Base-by-base conservation (phyloP, 2,797 vertebrate species). In the Myotis daubentonii region DNA sequence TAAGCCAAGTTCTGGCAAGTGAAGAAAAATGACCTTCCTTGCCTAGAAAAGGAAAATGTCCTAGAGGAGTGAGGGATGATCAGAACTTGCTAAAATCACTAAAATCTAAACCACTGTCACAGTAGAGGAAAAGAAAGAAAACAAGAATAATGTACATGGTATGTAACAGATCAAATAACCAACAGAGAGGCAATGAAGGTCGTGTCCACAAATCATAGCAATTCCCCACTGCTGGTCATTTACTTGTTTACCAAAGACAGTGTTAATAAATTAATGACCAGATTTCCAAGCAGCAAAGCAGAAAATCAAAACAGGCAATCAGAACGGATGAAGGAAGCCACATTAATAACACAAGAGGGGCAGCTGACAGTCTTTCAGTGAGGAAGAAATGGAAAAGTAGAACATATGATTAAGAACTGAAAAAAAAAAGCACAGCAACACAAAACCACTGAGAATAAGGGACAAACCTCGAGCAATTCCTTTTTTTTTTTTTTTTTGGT, bases 251-350 rank as follows among this genome's bases (percentile, higher is more conserved):
- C 68, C 36, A 68, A 62, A 81, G 87, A n/a, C 74, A 80, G 71
- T 74, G 75, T 33, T 78, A 93, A 87, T 44, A 23, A 80, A 94
- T 88, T 75, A n/a, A 91, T 62, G 66, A 33, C 9, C 74, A 91
- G 66, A 92, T 68, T 87, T 91, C 38, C 16, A 72, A 87, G 38
- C 66, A 81, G 60, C 53, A 90, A 68, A 75, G 51, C 57, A 92
- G 72, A 93, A 94, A 94, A 88, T 53, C 62, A 76, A 75, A 87
- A 90, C 89, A 80, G 66, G 33, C 28, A 33, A 89, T 92, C 23
- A 81, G 70, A 89, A 68, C 36, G 33, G 7, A 74, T 87, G 51
- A 51, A 90, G 78, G 33, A 80, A 94, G 85, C 20, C 4, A 49
- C 78, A 62, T 90, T 81, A 51, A 88, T 47, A 53, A 38, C 19